A percentile compares a stretch with the other conserved stretches of the same genome.
These are phyloP conservation scores for Euwallacea similis DNA, from an alignment of 1,140 invertebrate genomes.

Conservation along the genomic window DNA sequence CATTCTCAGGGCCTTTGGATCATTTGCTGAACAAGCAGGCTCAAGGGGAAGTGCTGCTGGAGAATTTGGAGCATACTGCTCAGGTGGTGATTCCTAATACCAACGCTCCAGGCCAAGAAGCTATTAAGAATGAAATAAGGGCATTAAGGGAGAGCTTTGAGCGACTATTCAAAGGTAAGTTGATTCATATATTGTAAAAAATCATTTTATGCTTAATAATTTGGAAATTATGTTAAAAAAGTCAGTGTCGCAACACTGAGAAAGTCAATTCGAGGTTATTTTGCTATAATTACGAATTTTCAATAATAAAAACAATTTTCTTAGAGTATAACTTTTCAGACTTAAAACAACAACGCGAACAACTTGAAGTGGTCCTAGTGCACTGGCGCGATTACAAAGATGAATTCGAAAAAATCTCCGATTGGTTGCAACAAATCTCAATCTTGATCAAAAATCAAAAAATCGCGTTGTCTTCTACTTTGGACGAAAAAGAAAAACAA, in stretches of 20 bases:
- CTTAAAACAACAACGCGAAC: constrained; percentile 80
- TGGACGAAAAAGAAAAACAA: constrained; percentile 84
- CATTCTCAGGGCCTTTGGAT: constrained; percentile 82
- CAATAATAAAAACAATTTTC: background rate
- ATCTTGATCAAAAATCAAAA: constrained; percentile 90
- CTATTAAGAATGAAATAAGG: constrained; percentile 82
- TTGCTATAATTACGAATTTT: too few relatives aligned
- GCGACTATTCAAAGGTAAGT: constrained; percentile 69
- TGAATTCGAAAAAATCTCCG: constrained; percentile 86
- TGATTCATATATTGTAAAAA: constrained; percentile 22
- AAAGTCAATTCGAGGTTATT: too few relatives aligned
- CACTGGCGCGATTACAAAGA: constrained; percentile 91
- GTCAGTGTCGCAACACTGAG: background rate
- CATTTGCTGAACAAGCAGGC: constrained; percentile 85
- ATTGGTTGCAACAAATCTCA: constrained; percentile 93
- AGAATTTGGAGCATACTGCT: constrained; percentile 82
- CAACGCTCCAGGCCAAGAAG: constrained; percentile 74
- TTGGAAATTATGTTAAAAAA: too few relatives aligned
- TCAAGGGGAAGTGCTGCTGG: constrained; percentile 84
- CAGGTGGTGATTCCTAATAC: constrained; percentile 84
- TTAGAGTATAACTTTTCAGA: constrained; percentile 62
- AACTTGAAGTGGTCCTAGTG: constrained; percentile 77
- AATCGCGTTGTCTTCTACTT: constrained; percentile 76
- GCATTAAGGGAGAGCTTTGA: constrained; percentile 83
- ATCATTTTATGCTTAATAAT: too few relatives aligned